These are phyloP conservation scores for Camponotus fellah DNA, from an alignment of 2,888 invertebrate genomes.

Conservation along the genomic window DNA sequence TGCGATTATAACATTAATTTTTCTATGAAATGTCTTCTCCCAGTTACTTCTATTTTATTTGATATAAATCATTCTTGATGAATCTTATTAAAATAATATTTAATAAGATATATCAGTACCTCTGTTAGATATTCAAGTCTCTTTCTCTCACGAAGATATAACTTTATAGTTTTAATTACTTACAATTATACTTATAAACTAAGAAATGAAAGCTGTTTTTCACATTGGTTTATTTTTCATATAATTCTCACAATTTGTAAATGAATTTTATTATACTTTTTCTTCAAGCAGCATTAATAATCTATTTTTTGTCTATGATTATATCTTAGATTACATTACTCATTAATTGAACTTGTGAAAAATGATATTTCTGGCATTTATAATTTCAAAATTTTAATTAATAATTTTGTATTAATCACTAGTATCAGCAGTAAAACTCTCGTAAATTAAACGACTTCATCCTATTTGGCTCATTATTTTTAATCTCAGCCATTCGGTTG, in stretches of 20 bases:
- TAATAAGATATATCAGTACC: not conserved
- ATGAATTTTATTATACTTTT: not conserved
- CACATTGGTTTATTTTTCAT: not conserved
- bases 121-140: not conserved
- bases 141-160: not conserved
- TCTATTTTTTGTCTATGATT: not conserved
- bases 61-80: not conserved
- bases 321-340: not conserved
- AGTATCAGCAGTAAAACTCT: not conserved
- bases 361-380: not conserved
- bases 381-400: constrained; percentile 1
- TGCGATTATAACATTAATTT: constrained; percentile 14
- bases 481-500: constrained; percentile 31
- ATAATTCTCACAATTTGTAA: not conserved
- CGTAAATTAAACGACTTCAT: not conserved
- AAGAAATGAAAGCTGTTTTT: not conserved
- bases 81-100: not conserved
- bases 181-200: not conserved
- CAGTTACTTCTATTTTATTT: constrained; percentile 3
- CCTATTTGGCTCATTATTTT: constrained; percentile 27
- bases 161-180: not conserved
- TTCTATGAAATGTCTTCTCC: not conserved
- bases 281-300: not conserved
- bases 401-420: not conserved
- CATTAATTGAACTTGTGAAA: not conserved